Percentiles rank a stretch among this genome's conserved stretches.
Conservation (phyloP, 64 coral and sea anemone species). For the Platygyra sinensis region DNA sequence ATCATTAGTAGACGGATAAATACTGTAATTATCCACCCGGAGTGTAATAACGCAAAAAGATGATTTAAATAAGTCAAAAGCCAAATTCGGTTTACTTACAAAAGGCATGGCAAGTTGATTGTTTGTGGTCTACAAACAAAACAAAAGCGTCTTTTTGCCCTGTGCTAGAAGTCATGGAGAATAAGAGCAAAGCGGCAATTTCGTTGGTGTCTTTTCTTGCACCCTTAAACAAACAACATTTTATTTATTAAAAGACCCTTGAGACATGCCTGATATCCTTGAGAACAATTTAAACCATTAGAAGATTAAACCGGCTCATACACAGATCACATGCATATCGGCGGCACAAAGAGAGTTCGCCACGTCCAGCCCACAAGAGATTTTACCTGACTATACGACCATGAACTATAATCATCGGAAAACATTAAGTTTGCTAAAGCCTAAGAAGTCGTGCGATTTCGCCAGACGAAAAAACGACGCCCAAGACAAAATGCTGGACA, state of each 20-base stretch:
- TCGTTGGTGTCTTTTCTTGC: background rate
- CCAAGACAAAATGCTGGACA: background rate
- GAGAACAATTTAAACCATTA: conserved; percentile 1
- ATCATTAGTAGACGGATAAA: background rate
- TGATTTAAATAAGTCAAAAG: background rate
- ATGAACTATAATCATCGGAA: conserved; percentile 19
- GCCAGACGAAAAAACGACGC: background rate
- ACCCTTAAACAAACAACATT: conserved; percentile 12
- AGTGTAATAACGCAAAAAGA: background rate
- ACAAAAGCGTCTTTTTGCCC: background rate
- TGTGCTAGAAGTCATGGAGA: background rate
- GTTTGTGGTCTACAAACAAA: background rate
- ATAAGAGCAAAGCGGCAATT: background rate
- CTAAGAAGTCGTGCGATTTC: background rate
- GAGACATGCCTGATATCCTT: conserved; percentile 9
- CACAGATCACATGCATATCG: background rate
- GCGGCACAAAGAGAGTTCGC: background rate
- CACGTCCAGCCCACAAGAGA: background rate
- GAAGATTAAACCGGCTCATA: background rate
- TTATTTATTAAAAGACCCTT: conserved; percentile 7
- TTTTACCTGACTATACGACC: background rate
- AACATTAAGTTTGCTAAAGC: conserved; percentile 6
- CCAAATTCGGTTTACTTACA: background rate
- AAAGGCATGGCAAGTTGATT: background rate
- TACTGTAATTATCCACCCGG: background rate